Conservation (phyloP, 2,113 vertebrate genomes). For the Calidris pugnax region DNA sequence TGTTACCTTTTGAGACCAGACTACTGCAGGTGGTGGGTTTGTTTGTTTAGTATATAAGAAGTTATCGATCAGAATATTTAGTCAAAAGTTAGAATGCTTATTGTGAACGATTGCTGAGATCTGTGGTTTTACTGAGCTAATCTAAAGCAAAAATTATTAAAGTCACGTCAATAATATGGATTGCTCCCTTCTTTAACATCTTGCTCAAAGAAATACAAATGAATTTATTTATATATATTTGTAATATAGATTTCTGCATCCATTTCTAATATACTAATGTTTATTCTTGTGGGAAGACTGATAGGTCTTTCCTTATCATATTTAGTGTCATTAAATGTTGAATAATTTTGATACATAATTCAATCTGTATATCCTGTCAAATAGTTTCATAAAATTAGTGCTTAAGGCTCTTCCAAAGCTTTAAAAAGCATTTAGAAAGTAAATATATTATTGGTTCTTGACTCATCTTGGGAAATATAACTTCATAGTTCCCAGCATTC, state of each 20-base stretch:
- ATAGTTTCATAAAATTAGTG: background rate
- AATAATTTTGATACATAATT: slow-evolving; percentile 22
- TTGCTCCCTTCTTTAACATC: slow-evolving; percentile 66
- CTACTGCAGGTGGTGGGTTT: slow-evolving; percentile 21
- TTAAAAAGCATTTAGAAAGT: background rate
- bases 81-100: slow-evolving; percentile 52
- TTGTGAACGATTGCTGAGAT: slow-evolving; percentile 64
- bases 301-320: slow-evolving; percentile 15
- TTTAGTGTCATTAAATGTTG: slow-evolving; percentile 41
- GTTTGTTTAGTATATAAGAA: slow-evolving; percentile 53
- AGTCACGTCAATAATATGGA: slow-evolving; percentile 75
- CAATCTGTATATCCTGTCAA: background rate
- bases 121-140: slow-evolving; percentile 53
- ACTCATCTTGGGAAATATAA: background rate
- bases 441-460: background rate
- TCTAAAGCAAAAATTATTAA: slow-evolving; percentile 73
- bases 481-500: background rate
- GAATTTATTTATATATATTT: slow-evolving; percentile 66
- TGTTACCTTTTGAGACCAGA: slow-evolving; percentile 52
- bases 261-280: slow-evolving; percentile 13
- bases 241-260: slow-evolving; percentile 62
- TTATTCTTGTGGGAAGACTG: slow-evolving; percentile 7
- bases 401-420: background rate
- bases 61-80: slow-evolving; percentile 55
- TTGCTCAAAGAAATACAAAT: slow-evolving; percentile 70